Base-by-base conservation (phyloP, 2,888 invertebrate genomes). In the Oithona nana region DNA sequence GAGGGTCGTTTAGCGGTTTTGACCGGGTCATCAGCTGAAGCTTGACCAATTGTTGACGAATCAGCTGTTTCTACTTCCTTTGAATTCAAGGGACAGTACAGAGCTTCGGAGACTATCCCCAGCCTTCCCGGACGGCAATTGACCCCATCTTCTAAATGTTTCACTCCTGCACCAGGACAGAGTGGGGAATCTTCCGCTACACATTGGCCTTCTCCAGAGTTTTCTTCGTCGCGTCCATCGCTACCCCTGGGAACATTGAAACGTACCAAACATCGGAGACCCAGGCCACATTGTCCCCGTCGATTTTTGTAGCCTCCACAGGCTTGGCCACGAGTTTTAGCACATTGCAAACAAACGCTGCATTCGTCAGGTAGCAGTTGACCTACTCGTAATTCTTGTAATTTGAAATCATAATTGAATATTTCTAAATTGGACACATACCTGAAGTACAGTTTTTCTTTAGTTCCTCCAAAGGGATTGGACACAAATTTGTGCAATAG, bases 91-190 rank as follows among this genome's bases (percentile, higher is more conserved):
- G n/a, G 59, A 48, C 59, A 59, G 28, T 59, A 59, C 3, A 59
- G 24, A 26, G 59, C 59, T 20, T 59, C 59, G 49, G 49, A 8
- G 6, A 59, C 24, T 13, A 59, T 48, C 16, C 59, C 59, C 11
- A 50, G n/a, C 24, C 49, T 48, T 16, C 59, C 59, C 1, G 59
- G 59, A 3, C 59, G 59, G 28, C 59, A 59, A 28, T 49, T 59
- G 28, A 59, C 59, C 13, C 59, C 59, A 1, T 48, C 48, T 28
- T 39, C 24, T 11, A 22, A 22, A 13, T 48, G 48, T 28, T 49
- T 24, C 2, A 26, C 59, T 26, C 22, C 50, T 6, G 48, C 13
- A 13, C 28, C 50, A 13, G 59, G 59, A 59, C 59, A 59, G 3
- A 28, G 22, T 16, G 24, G 22, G 11, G 50, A 59, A 4, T 22